These are phyloP conservation scores for Ariopsis seemanni DNA, from an alignment of 2,113 vertebrate species.

Conservation along the genomic window DNA sequence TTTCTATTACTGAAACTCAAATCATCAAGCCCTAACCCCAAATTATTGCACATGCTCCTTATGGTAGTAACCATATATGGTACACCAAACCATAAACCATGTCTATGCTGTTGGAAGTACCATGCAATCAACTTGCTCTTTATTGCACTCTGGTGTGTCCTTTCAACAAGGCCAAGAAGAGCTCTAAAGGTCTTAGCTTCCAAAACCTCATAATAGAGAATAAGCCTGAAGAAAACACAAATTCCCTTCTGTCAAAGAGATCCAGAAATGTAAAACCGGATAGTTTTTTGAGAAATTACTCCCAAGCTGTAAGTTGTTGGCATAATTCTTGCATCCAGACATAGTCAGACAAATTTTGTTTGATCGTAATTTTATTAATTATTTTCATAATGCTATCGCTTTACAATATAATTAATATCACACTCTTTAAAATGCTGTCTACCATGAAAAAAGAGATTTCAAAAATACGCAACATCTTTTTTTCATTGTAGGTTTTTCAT, in stretches of 20 bases:
- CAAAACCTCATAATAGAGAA: constrained; percentile 56
- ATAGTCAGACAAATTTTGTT: constrained; percentile 23
- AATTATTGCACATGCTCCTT: constrained; percentile 49
- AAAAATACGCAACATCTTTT: background rate
- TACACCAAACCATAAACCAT: constrained; percentile 50
- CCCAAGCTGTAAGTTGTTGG: constrained; percentile 12
- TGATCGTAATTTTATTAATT: constrained; percentile 6
- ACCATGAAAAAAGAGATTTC: constrained; percentile 25
- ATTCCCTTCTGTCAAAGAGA: constrained; percentile 57
- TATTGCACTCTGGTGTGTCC: constrained; percentile 66
- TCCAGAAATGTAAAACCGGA: constrained; percentile 42
- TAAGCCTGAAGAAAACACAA: constrained; percentile 58
- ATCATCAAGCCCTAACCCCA: constrained; percentile 15
- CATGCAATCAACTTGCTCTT: constrained; percentile 44
- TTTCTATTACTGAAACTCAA: constrained; percentile 34
- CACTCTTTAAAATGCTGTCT: constrained; percentile 25
- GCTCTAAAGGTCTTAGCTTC: constrained; percentile 46
- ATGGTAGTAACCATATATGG: background rate
- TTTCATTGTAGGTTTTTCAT: background rate
- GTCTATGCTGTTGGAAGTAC: constrained; percentile 40
- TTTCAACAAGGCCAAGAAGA: constrained; percentile 49
- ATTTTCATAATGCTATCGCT: background rate
- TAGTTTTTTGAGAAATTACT: constrained; percentile 5
- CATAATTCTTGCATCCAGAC: background rate
- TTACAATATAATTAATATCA: constrained; percentile 16